These are phyloP conservation scores for Hypolimnas misippus DNA, from an alignment of 2,888 invertebrate genomes.

Conservation along the genomic window DNA sequence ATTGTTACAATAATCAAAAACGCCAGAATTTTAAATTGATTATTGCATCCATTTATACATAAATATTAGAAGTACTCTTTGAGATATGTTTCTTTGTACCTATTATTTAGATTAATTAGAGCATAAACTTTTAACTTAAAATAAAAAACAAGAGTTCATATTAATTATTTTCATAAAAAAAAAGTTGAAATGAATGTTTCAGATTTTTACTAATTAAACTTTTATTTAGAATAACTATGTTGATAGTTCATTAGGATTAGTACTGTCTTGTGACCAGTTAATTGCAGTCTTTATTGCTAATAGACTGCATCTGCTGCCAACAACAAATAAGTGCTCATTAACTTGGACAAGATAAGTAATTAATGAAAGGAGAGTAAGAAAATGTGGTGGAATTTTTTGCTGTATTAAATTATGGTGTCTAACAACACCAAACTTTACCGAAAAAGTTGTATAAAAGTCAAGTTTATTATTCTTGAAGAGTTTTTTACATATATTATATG, in stretches of 20 bases:
- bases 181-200: not conserved
- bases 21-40: not conserved
- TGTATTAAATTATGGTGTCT: not conserved
- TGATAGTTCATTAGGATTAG: constrained; percentile 15
- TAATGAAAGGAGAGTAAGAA: constrained; percentile 24
- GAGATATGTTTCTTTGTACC: not conserved
- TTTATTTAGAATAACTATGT: not conserved
- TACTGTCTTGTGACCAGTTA: constrained; percentile 13
- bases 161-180: not conserved
- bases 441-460: no score
- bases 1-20: not conserved
- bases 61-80: no score
- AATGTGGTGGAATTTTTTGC: not conserved
- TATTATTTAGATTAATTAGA: not conserved
- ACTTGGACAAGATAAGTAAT: constrained; percentile 26
- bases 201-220: no score
- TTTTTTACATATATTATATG: no score
- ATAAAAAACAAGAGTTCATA: not conserved
- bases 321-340: constrained; percentile 31
- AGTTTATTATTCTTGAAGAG: no score
- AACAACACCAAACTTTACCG: no score
- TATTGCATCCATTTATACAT: not conserved
- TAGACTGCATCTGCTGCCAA: constrained; percentile 27
- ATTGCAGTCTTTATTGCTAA: constrained; percentile 32
- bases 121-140: not conserved